Evolutionary conservation across 2,113 vertebrate genomes (phyloP), one percentile per base, ranked within the genome.

Genomic region (Hymenochirus boettgeri): DNA sequence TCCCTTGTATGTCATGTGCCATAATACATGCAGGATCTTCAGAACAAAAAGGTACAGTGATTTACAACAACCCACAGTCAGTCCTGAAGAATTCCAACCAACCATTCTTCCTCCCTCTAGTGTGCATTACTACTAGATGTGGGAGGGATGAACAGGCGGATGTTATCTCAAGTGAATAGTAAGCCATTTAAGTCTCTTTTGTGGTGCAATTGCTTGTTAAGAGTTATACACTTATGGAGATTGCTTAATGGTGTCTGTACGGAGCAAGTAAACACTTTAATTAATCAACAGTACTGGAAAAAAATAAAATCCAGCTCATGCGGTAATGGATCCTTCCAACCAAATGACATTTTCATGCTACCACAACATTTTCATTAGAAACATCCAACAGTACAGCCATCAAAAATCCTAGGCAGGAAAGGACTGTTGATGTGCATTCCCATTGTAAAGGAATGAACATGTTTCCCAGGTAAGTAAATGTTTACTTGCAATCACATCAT

Each of bases 131-230:
- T 42, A 15, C 15, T n/a, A 15, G n/a, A 42, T 42, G 39, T 42
- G 17, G 39, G 17, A 42, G 39, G 39, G 13, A 42, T 7, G 15
- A 42, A 42, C 39, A 42, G 39, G n/a, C 13, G 39, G 39, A 42
- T 42, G 39, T 42, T 42, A 42, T 42, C 39, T 42, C 39, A 15
- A 42, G 39, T 42, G 39, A 42, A 42, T 42, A 42, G 13, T n/a
- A 42, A 42, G 39, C 39, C 39, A 42, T 42, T 42, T 42, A 42
- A 17, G 13, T n/a, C 39, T 42, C 39, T 42, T 42, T 42, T 42
- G 39, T 42, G 39, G 39, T 42, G 39, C 13, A 42, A 42, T 42
- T 42, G 39, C 39, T 42, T 42, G 39, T 42, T 42, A 42, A 42
- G 39, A 17, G 39, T 42, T 42, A 42, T 42, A 42, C 39, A 42